Conservation (phyloP, 2,113 vertebrate species). For the Genyomyrus donnyi region DNA sequence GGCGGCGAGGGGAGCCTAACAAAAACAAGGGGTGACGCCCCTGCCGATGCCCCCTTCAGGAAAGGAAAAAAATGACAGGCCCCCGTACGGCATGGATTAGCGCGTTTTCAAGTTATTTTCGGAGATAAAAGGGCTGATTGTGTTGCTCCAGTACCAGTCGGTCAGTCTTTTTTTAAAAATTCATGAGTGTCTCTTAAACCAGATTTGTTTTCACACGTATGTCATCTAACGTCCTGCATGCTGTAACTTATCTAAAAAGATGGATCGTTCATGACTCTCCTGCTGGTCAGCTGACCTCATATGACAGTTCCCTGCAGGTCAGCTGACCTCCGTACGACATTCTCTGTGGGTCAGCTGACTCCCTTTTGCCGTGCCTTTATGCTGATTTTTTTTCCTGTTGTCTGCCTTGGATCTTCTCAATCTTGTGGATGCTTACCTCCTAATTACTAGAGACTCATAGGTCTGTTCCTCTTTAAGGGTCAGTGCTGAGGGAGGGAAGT, state of each 20-base stretch:
- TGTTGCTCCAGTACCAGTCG: not conserved
- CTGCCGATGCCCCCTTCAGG: not conserved
- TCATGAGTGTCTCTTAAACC: not conserved
- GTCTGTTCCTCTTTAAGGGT: not conserved
- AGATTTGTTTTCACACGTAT: not conserved
- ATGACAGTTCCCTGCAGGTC: not conserved
- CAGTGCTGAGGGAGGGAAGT: not conserved
- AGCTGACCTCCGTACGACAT: not conserved
- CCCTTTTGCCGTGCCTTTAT: not conserved
- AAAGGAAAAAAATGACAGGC: not conserved
- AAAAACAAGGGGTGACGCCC: not conserved
- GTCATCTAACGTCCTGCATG: not conserved
- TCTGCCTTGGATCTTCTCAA: not conserved
- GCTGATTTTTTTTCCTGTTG: not conserved
- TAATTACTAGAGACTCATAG: not conserved
- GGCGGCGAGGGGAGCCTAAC: not conserved
- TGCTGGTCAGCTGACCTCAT: not conserved
- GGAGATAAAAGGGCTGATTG: not conserved
- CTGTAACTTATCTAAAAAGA: not conserved
- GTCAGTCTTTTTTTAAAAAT: not conserved
- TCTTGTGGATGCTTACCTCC: not conserved
- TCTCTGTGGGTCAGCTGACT: not conserved
- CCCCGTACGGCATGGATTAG: not conserved
- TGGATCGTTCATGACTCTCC: not conserved
- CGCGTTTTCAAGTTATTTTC: not conserved